Evolutionary conservation across 2,888 invertebrate species (phyloP), one percentile per base, ranked within the genome.

Genomic region (Julus scanicus): DNA sequence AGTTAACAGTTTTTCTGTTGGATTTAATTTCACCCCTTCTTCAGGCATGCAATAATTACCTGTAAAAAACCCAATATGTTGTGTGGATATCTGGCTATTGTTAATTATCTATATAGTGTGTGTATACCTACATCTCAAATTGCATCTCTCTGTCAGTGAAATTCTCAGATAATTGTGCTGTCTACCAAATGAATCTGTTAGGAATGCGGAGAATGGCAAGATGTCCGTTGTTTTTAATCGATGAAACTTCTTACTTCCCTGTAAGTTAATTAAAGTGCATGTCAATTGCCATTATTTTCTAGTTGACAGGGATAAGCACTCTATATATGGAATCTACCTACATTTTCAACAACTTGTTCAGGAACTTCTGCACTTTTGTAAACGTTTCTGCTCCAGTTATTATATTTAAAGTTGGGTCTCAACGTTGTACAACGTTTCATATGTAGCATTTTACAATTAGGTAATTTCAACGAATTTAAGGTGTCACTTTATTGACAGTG

Each of bases 11-110:
- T 95, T 93, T 11, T 94, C 92, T 90, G 95, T 95, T 88, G 96
- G 94, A 86, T 97, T 95, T 90, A 99, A 93, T 88, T 95, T 93
- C 88, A 98, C 97, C 84, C 99, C 99, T 91, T 97, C 97, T 83
- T 95, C 96, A 11, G 99, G 99, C 99, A 99, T 99, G 93, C 99
- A 99, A 93, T 99, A 99, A 90, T 95, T 95, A 93, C 98, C 98
- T 98, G 91, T 84, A 83, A n/a, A 37, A 83, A 37, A 15, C 44
- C 3, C n/a, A n/a, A n/a, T n/a, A n/a, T n/a, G n/a, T n/a, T n/a
- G n/a, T n/a, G n/a, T n/a, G 39, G 29, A 17, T 20, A 63, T 71
- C 37, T 87, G 49, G 11, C 5, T 48, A 9, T 9, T 8, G 48
- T 88, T 87, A 88, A 87, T 8, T 13, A 6, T 44, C 17, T 20